These are phyloP conservation scores for Arenicola marina DNA, from an alignment of 2,888 invertebrate species.

Conservation along the genomic window DNA sequence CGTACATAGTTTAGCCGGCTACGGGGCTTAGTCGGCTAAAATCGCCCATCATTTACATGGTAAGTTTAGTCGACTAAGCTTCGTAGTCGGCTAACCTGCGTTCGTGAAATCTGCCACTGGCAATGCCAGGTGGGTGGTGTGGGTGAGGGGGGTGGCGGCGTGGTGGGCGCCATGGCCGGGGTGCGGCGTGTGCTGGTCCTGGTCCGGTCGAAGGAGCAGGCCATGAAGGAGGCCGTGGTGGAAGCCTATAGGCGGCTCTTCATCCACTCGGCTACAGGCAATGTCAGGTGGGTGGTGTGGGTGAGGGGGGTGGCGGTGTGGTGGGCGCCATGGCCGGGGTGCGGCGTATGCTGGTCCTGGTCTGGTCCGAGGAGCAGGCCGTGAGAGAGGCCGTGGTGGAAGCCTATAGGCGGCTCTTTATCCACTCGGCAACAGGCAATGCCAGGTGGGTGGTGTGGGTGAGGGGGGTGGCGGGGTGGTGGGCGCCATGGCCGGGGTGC, in stretches of 20 bases:
- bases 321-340: constrained; percentile 72
- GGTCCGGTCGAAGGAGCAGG: constrained; percentile 80
- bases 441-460: not conserved
- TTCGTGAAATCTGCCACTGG: too few relatives aligned
- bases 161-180: constrained; percentile 69
- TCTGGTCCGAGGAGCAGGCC: constrained; percentile 79
- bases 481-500: constrained; percentile 71
- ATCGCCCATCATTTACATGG: too few relatives aligned
- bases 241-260: constrained; percentile 78
- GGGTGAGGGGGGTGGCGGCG: too few relatives aligned
- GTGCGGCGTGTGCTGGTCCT: constrained; percentile 77
- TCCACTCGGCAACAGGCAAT: constrained; percentile 39
- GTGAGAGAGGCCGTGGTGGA: constrained; percentile 73
- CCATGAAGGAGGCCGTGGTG: constrained; percentile 73
- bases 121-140: too few relatives aligned
- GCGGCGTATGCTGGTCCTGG: constrained; percentile 75
- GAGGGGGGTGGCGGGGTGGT: too few relatives aligned
- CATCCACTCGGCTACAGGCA: constrained; percentile 44
- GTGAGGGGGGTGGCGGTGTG: too few relatives aligned
- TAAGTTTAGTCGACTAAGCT: too few relatives aligned
- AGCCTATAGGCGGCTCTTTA: constrained; percentile 77
- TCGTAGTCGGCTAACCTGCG: too few relatives aligned
- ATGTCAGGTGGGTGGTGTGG: not conserved
- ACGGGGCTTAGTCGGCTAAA: too few relatives aligned
- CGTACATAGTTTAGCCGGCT: too few relatives aligned